Conservation (phyloP, 2,888 invertebrate genomes). For the Microctonus aethiopoides region DNA sequence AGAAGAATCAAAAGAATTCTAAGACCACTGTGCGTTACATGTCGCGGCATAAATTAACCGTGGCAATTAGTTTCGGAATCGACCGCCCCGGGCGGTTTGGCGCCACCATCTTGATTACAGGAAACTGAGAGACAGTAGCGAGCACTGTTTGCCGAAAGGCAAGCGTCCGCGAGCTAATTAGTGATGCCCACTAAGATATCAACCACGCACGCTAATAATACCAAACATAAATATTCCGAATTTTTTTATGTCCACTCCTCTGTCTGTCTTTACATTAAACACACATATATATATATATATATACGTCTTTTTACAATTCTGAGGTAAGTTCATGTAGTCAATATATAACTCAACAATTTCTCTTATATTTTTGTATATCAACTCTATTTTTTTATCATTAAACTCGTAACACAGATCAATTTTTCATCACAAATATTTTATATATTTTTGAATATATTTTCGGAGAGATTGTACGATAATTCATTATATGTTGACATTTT, state of each 20-base stretch:
- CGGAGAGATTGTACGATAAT: too few relatives aligned
- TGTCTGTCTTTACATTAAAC: constrained; percentile 18
- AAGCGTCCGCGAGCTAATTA: constrained; percentile 61
- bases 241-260: constrained; percentile 51
- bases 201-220: constrained; percentile 64
- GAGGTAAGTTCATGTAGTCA: too few relatives aligned
- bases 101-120: constrained; percentile 66
- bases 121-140: constrained; percentile 62
- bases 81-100: constrained; percentile 64
- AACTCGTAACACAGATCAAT: too few relatives aligned
- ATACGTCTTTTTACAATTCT: too few relatives aligned
- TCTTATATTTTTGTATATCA: too few relatives aligned
- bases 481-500: too few relatives aligned
- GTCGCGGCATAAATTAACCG: constrained; percentile 65
- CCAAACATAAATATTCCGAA: constrained; percentile 64
- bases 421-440: too few relatives aligned
- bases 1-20: constrained; percentile 39
- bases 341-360: too few relatives aligned
- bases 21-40: constrained; percentile 45
- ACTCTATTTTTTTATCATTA: too few relatives aligned
- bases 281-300: constrained; percentile 8
- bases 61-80: constrained; percentile 67
- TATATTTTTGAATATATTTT: too few relatives aligned
- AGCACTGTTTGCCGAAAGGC: constrained; percentile 66
- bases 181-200: constrained; percentile 67